phyloP scores from a whole-genome alignment of 2,888 invertebrate genomes.

The Leptinotarsa tumamoca region DNA sequence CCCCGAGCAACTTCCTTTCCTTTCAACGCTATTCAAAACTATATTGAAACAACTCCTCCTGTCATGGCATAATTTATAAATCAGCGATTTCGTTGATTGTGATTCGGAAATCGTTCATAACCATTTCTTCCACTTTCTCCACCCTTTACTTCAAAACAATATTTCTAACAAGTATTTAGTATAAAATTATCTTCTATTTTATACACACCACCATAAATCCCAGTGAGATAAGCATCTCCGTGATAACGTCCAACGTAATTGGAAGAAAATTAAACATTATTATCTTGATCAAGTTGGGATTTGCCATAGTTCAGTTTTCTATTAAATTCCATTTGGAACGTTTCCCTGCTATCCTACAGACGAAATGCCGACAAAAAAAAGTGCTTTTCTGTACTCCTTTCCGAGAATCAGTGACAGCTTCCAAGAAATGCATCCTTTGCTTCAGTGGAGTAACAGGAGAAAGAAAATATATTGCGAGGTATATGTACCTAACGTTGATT shows the following conservation, averaged over 20 bases:
- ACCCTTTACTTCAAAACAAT: too few species aligned
- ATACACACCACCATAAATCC: not conserved
- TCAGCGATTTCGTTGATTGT: too few species aligned
- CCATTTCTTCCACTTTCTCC: too few species aligned
- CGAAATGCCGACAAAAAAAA: conserved; percentile 45
- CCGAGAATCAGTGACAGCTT: conserved; percentile 54
- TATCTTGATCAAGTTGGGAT: not conserved
- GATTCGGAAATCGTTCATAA: too few species aligned
- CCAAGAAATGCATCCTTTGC: conserved; percentile 57
- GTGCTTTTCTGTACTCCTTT: conserved; percentile 40
- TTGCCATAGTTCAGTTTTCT: not conserved
- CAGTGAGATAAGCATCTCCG: not conserved
- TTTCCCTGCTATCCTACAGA: not conserved
- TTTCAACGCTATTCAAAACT: too few species aligned
- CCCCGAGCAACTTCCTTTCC: too few species aligned
- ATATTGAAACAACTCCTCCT: too few species aligned
- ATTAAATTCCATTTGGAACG: not conserved
- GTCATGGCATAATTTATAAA: too few species aligned
- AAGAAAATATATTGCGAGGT: conserved; percentile 49
- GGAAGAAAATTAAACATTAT: not conserved
- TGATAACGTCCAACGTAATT: not conserved
- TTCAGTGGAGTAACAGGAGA: conserved; percentile 49
- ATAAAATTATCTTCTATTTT: too few species aligned
- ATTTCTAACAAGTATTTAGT: too few species aligned
- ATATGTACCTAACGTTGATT: not conserved